phyloP scores from a whole-genome alignment of 2,888 invertebrate species.

The Xanthorhoe spadicearia region DNA sequence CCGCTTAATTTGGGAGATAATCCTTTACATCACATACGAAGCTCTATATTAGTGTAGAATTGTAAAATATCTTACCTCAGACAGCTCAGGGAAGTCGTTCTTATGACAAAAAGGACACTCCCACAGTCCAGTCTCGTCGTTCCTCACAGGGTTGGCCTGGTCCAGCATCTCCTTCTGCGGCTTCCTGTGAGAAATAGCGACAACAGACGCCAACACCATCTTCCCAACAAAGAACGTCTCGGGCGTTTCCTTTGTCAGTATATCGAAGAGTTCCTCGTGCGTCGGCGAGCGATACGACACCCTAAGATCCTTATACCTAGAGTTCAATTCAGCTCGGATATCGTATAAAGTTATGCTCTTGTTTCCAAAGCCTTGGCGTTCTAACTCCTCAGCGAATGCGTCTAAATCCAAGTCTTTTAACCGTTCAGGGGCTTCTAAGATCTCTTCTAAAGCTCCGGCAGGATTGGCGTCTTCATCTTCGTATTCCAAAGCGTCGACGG shows the following conservation, averaged over 20 bases:
- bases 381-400: conserved; percentile 98
- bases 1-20: too few species aligned
- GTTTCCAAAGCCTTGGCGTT: conserved; percentile 94
- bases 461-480: conserved; percentile 99
- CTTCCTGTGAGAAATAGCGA: conserved; percentile 93
- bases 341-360: conserved; percentile 98
- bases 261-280: conserved; percentile 95
- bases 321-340: conserved; percentile 97
- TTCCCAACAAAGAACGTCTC: conserved; percentile 96
- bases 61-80: conserved; percentile 85
- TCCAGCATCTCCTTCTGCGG: conserved; percentile 97
- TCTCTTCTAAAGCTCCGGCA: conserved; percentile 98
- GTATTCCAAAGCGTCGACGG: conserved; percentile 99
- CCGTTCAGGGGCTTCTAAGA: conserved; percentile 96
- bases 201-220: conserved; percentile 92
- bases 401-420: conserved; percentile 98
- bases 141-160: conserved; percentile 97
- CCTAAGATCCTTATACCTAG: conserved; percentile 95
- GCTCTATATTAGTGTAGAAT: background rate
- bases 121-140: conserved; percentile 97
- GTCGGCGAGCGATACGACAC: conserved; percentile 91
- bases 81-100: conserved; percentile 97
- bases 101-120: conserved; percentile 98
- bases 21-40: too few species aligned
- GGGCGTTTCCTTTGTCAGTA: conserved; percentile 97